A percentile compares a stretch with the other conserved stretches of the same genome.
Evolutionary conservation across 2,888 invertebrate genomes (phyloP).

Genomic region (Thera obeliscata): DNA sequence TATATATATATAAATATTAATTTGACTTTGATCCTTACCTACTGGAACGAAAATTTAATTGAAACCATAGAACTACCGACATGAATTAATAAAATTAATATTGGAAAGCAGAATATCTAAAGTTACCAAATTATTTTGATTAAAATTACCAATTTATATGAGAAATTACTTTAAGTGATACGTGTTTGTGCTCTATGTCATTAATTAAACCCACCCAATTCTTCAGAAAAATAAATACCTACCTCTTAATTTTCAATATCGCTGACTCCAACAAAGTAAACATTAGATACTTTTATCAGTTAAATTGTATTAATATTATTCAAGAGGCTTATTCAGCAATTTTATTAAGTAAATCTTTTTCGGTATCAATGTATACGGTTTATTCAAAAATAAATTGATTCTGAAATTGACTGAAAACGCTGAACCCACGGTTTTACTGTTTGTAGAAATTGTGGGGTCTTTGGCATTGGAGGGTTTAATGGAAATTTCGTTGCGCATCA

Average conservation of each 20-base stretch:
- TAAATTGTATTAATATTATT: constrained; percentile 28
- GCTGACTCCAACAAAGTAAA: constrained; percentile 12
- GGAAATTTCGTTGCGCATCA: constrained; percentile 6
- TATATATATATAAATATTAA: no score
- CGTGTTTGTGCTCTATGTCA: not conserved
- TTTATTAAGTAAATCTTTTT: constrained; percentile 24
- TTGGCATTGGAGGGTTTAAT: constrained; percentile 17
- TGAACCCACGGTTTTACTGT: constrained; percentile 10
- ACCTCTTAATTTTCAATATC: constrained; percentile 5
- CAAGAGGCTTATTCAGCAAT: constrained; percentile 13
- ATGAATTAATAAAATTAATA: no score
- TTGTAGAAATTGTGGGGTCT: constrained; percentile 4
- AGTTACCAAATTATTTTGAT: not conserved
- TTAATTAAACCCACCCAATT: constrained; percentile 4
- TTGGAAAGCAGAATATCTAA: no score
- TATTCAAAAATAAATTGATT: constrained; percentile 22
- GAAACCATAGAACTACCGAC: no score
- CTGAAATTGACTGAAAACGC: constrained; percentile 14
- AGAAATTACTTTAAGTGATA: not conserved
- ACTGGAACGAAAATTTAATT: no score
- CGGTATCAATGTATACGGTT: constrained; percentile 18
- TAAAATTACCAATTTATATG: not conserved
- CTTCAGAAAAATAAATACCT: constrained; percentile 1
- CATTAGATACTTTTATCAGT: constrained; percentile 16
- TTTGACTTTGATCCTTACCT: no score